Base-by-base conservation (phyloP, 2,888 invertebrate species). In the Polymixis lichenea region DNA sequence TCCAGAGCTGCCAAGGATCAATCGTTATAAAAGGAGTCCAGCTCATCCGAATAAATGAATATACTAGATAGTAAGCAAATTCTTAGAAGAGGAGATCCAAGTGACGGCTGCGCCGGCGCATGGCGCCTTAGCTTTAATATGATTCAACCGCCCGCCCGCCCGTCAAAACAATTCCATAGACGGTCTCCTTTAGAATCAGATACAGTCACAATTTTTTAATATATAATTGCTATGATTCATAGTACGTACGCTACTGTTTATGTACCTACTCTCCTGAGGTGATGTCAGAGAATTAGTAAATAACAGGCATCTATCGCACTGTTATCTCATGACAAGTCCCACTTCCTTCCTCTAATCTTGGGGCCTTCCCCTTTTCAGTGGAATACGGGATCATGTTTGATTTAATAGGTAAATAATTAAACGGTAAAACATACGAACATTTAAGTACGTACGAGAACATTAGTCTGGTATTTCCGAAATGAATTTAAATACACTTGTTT, bases 191-290 rank as follows among this genome's bases (percentile, higher is more conserved):
- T 6, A 53, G 1, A 25, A 53, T 55, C 53, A 28, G 46, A 49
- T 69, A 46, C 0, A 55, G 28, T 55, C 38, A 55, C 15, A 49
- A 46, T 9, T 66, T 58, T 38, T 53, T 19, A n/a, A 38, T 25
- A 60, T 51, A 32, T 61, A 60, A 49, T 71, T 79, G 38, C 38
- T 51, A n/a, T 79, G 77, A 77, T 43, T 72, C 77, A 77, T 28
- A 38, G 38, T 55, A 60, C 19, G 19, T 51, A 43, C 13, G 38
- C 25, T n/a, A 19, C n/a, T 65, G 25, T 56, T 25, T 56, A 46
- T 17, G 22, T 78, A 46, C 38, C 38, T 38, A 38, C 25, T 25
- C 46, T 22, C 6, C 15, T 67, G 13, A 53, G 46, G 13, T 58
- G 77, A 51, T n/a, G 56, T 43, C 66, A 51, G 38, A 15, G n/a